A percentile compares a stretch with the other conserved stretches of the same genome.
Evolutionary conservation across 2,797 vertebrate genomes (phyloP).

Genomic region (Sebastolobus alascanus): DNA sequence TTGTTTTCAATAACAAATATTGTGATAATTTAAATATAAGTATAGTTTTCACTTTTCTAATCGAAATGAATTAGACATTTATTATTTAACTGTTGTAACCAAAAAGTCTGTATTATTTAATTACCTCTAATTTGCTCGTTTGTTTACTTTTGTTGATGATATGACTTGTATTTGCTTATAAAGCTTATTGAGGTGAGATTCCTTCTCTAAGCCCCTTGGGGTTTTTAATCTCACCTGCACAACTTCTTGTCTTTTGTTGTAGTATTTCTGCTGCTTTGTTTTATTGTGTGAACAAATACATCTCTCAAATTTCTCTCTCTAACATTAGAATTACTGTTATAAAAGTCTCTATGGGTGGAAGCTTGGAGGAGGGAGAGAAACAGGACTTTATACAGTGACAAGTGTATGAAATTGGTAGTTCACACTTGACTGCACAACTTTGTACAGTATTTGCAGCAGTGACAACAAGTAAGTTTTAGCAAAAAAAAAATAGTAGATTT

Average conservation of each 20-base stretch:
- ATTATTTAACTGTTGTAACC: background rate
- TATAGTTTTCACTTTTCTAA: background rate
- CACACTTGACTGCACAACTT: constrained; percentile 12
- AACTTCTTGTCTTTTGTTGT: too few relatives aligned
- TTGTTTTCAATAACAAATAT: background rate
- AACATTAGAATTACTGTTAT: background rate
- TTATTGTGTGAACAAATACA: too few relatives aligned
- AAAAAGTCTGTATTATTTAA: background rate
- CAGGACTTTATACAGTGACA: background rate
- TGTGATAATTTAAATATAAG: background rate
- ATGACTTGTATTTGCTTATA: too few relatives aligned
- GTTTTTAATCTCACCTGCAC: too few relatives aligned
- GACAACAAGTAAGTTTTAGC: background rate
- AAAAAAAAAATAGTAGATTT: background rate
- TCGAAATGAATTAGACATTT: background rate
- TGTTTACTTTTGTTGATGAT: too few relatives aligned
- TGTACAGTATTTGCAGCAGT: background rate
- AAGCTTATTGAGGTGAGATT: too few relatives aligned
- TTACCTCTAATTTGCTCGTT: too few relatives aligned
- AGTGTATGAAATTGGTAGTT: background rate
- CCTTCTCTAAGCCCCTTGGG: too few relatives aligned
- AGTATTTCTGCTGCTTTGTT: too few relatives aligned
- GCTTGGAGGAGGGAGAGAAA: background rate
- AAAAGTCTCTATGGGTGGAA: background rate
- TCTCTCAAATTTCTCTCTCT: too few relatives aligned